Conservation (phyloP, 53 echinoderm and acorn worm genomes). For the Paelopatides confundens region DNA sequence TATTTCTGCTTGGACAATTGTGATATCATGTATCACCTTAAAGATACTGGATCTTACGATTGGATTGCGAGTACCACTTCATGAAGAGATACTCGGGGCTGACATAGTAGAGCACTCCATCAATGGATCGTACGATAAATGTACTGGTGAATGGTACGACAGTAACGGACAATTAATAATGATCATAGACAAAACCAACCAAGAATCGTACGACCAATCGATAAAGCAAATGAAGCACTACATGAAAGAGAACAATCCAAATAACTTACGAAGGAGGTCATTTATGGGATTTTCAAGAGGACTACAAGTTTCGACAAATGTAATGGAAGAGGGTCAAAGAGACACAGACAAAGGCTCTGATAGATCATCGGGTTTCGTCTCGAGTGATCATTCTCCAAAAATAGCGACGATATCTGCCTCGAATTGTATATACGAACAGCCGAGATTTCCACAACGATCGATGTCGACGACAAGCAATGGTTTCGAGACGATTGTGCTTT, state of each 20-base stretch:
- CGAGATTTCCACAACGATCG: not conserved
- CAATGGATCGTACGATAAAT: conserved; percentile 82
- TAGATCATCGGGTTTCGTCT: conserved; percentile 9
- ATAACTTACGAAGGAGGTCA: not conserved
- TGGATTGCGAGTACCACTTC: conserved; percentile 87
- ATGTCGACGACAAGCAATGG: not conserved
- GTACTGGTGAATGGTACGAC: conserved; percentile 70
- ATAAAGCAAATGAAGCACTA: conserved; percentile 12
- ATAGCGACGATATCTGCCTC: not conserved
- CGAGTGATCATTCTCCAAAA: not conserved
- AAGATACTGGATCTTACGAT: conserved; percentile 72
- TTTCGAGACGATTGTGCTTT: conserved; percentile 8
- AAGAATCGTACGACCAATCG: conserved; percentile 48
- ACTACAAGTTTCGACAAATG: not conserved
- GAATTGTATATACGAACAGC: not conserved
- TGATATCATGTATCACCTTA: conserved; percentile 66
- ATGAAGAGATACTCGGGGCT: conserved; percentile 89
- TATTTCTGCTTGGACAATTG: conserved; percentile 75
- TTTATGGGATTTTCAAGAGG: conserved; percentile 21
- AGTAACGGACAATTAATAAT: conserved; percentile 61
- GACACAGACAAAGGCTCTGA: not conserved
- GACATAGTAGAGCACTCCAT: conserved; percentile 94
- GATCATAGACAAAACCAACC: conserved; percentile 43
- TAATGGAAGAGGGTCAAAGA: not conserved
- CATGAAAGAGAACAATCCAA: conserved; percentile 19